Evolutionary conservation across 2,888 invertebrate species (phyloP), one percentile per base, ranked within the genome.

Genomic region (Pherbina coryleti): DNA sequence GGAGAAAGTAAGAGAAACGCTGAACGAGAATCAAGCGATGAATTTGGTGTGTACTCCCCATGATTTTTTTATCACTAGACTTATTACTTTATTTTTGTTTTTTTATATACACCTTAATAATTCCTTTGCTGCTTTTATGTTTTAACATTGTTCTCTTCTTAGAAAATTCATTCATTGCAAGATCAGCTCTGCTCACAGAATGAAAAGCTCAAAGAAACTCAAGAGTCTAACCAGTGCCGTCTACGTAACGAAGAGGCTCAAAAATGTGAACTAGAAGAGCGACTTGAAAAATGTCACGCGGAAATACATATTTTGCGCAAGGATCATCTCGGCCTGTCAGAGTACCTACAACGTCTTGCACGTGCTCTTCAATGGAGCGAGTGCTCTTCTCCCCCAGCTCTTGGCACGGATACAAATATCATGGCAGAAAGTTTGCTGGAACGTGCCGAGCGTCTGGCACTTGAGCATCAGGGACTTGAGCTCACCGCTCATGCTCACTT

Each of bases 271-370:
- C 89, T 96, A 31, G 95, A 95, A 83, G 92, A 93, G 70, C 93
- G 95, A 79, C 90, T 97, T 76, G 94, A 95, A 84, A 95, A 95
- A 85, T 91, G 94, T 19, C 96, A 97, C 84, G 92, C 94, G 0
- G 97, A 97, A 86, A 91, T 97, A 44, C 93, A 93, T 77, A 91
- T 94, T 0, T 79, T 90, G n/a, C 87, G 89, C n/a, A 85, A 86
- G 22, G 90, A 90, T 76, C 90, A 90, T 80, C 79, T 88, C 79
- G 86, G 87, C 0, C 80, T 96, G 85, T 92, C 95, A 87, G 93
- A 94, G 84, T 96, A 96, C 90, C 91, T 98, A 88, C 96, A 97
- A 86, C 93, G 95, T 77, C 90, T 98, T 80, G 94, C 95, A 81
- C 92, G 94, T 85, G 94, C 95, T 55, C 92, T 98, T 88, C 95